Evolutionary conservation across 92 coral and sea anemone genomes (phyloP), one percentile per base, ranked within the genome.

Genomic region (Epizoanthus scotinus): DNA sequence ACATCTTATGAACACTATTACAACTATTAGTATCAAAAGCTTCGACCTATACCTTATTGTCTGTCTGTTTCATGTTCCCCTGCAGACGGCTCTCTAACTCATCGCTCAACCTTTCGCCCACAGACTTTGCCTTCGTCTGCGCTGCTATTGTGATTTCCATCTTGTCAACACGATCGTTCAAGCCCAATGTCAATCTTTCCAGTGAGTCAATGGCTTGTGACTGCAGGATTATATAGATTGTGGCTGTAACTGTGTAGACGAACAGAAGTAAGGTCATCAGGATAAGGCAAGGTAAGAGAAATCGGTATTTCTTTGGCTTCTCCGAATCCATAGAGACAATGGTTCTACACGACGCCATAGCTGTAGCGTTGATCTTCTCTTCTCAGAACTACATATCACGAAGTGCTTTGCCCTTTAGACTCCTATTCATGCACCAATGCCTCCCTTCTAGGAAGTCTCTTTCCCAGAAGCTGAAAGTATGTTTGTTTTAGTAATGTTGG

Each of bases 141-240:
- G 94, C 89, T 77, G 94, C 83, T 66, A 87, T 84, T 56, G 73
- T 83, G 81, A 56, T 24, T 78, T 89, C 89, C 84, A 90, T 68
- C 75, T 60, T 84, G 75, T 72, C 79, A 59, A 92, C 86, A 54
- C 90, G 91, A 26, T 81, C 84, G 68, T 63, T 57, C 72, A 92
- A 84, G 18, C 73, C 71, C 64, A 72, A 61, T 56, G 83, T 78
- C 52, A 84, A 78, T 26, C 83, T 81, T 84, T 91, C 96, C 52
- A 91, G 83, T 57, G 89, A 81, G 44, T 87, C 89, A 34, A 91
- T 77, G 65, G 87, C 87, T 14, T 73, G 81, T 21, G 94, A 87
- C 87, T 92, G 97, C 81, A 75, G 61, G 66, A 75, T 57, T 34
- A 75, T 75, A 21, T 75, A 75, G 81, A 22, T 57, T 14, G 81